A percentile compares a stretch with the other conserved stretches of the same genome.
Conservation (phyloP, 2,797 vertebrate species). For the Somateria mollissima region DNA sequence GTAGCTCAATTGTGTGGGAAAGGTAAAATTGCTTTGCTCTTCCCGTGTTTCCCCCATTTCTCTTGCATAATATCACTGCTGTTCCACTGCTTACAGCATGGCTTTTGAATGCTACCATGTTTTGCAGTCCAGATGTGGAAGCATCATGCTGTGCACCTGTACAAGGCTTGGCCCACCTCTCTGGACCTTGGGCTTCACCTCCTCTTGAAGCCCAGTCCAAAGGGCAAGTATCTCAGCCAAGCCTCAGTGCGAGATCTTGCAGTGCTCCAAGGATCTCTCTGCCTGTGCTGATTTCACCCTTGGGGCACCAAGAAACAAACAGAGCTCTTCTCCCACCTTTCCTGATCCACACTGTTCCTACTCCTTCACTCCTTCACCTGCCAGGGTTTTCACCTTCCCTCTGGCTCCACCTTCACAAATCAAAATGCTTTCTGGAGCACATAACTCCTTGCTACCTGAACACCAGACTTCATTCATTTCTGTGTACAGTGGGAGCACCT, state of each 20-base stretch:
- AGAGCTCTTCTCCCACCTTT: not conserved
- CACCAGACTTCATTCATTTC: not conserved
- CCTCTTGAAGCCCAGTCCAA: not conserved
- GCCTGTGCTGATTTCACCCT: too few species aligned
- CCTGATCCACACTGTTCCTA: not conserved
- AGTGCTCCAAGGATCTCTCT: not conserved
- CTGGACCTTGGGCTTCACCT: not conserved
- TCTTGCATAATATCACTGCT: not conserved
- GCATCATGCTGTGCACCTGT: accelerated
- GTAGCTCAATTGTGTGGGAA: accelerated
- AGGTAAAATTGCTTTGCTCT: not conserved
- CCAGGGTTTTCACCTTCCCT: not conserved
- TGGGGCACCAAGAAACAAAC: too few species aligned
- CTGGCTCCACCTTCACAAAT: not conserved
- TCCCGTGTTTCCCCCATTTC: not conserved
- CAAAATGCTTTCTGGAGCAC: not conserved
- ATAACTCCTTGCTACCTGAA: not conserved
- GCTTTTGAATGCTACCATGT: not conserved
- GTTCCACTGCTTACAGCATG: not conserved
- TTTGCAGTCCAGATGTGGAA: not conserved
- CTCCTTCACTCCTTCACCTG: not conserved
- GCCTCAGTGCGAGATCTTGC: not conserved
- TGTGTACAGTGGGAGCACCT: not conserved
- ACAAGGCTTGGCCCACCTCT: not conserved
- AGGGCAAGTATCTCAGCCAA: not conserved